phyloP scores from a whole-genome alignment of 2,797 vertebrate genomes.

The Hapalemur alaotrensis region DNA sequence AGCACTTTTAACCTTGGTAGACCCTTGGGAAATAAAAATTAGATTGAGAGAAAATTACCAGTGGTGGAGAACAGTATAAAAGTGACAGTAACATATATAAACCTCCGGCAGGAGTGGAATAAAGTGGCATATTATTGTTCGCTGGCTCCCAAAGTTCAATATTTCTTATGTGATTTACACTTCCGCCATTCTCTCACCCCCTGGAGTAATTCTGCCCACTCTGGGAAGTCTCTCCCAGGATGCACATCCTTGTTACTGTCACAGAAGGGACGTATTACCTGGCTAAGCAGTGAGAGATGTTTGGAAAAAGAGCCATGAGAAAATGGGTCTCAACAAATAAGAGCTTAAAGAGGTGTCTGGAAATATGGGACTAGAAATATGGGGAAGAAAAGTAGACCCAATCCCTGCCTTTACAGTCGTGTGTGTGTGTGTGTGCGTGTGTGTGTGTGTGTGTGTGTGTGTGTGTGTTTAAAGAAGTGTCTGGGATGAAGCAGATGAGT shows the following conservation, averaged over 20 bases:
- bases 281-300: constrained; percentile 58
- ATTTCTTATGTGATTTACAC: constrained; percentile 86
- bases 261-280: constrained; percentile 66
- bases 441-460: not conserved
- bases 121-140: constrained; percentile 85
- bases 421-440: not conserved
- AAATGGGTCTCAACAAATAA: constrained; percentile 15
- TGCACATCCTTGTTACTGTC: constrained; percentile 68
- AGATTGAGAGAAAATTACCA: constrained; percentile 89
- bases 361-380: not conserved
- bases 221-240: constrained; percentile 60
- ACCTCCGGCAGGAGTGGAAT: constrained; percentile 82
- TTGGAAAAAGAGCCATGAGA: not conserved
- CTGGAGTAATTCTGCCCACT: constrained; percentile 70
- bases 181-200: constrained; percentile 68
- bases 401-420: not conserved
- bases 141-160: constrained; percentile 83
- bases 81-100: constrained; percentile 89
- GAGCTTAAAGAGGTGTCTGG: not conserved
- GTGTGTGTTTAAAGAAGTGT: not conserved
- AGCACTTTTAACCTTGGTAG: constrained; percentile 88
- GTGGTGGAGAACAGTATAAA: constrained; percentile 85
- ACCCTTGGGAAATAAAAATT: constrained; percentile 90
- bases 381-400: not conserved
- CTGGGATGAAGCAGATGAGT: not conserved